Conservation (phyloP, 2,797 vertebrate species). For the Sternarchorhynchus goeldii region DNA sequence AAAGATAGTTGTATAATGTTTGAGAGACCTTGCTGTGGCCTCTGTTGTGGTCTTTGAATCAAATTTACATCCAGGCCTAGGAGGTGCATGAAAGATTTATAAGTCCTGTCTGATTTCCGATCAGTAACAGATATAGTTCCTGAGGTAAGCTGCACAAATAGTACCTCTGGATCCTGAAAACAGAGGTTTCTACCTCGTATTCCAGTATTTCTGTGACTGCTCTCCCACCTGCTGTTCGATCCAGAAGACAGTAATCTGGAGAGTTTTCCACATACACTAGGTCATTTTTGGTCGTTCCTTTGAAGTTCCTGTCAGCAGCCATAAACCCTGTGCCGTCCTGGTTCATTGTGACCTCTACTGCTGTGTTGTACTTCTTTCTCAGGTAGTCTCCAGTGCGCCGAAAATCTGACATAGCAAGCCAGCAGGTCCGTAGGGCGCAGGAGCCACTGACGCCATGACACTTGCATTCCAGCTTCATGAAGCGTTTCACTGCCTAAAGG, state of each 20-base stretch:
- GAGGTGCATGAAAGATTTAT: conserved; percentile 1
- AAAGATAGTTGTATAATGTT: too few species aligned
- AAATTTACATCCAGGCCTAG: neutral
- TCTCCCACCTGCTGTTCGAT: conserved; percentile 87
- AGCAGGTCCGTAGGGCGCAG: conserved; percentile 95
- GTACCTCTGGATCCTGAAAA: neutral
- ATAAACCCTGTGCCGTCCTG: conserved; percentile 94
- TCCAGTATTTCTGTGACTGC: neutral
- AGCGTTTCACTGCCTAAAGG: conserved; percentile 92
- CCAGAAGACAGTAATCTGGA: conserved; percentile 93
- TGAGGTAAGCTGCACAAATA: neutral
- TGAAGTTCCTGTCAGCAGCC: conserved; percentile 88
- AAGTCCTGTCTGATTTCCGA: neutral
- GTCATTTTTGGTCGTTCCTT: conserved; percentile 89
- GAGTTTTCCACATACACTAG: conserved; percentile 97
- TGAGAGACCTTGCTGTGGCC: too few species aligned
- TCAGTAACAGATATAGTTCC: neutral
- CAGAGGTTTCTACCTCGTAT: neutral
- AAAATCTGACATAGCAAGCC: conserved; percentile 95
- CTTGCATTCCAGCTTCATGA: conserved; percentile 98
- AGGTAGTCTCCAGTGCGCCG: conserved; percentile 92
- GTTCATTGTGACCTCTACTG: conserved; percentile 95
- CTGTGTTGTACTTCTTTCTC: conserved; percentile 90
- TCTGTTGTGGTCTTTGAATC: too few species aligned
- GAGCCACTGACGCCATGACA: conserved; percentile 98